These are phyloP conservation scores for Eumaeus atala DNA, from an alignment of 1,140 invertebrate species.

Conservation along the genomic window DNA sequence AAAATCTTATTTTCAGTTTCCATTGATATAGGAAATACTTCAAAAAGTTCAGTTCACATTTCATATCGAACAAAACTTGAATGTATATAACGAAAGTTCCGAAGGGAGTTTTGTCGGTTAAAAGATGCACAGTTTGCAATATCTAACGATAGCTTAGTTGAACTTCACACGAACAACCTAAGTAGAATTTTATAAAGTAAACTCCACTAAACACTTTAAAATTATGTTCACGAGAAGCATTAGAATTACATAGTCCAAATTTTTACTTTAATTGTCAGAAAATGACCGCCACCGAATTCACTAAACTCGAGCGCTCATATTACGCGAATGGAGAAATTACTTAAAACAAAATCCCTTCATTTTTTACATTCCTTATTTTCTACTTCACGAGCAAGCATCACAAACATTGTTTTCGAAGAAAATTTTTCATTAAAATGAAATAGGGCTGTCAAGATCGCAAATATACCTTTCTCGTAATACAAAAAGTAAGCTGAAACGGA, in stretches of 20 bases:
- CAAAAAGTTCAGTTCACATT: too few relatives aligned
- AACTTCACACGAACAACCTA: too few relatives aligned
- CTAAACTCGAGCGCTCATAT: neutral
- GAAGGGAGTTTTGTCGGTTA: too few relatives aligned
- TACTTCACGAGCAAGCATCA: slow-evolving; percentile 46
- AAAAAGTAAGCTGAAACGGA: slow-evolving; percentile 5
- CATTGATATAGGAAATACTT: too few relatives aligned
- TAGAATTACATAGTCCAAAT: slow-evolving; percentile 14
- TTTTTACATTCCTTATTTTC: slow-evolving; percentile 59
- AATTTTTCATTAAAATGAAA: slow-evolving; percentile 46
- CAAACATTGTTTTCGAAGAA: slow-evolving; percentile 42
- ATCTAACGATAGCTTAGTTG: too few relatives aligned
- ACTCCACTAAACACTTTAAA: too few relatives aligned
- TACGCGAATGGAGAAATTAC: slow-evolving; percentile 23
- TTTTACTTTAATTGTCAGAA: neutral
- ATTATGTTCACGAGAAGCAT: too few relatives aligned
- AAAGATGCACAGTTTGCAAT: too few relatives aligned
- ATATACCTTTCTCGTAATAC: slow-evolving; percentile 15
- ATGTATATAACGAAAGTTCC: too few relatives aligned
- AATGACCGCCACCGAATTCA: neutral
- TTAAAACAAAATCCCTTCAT: slow-evolving; percentile 40
- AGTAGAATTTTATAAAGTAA: too few relatives aligned
- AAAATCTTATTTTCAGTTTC: too few relatives aligned
- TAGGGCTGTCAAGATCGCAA: slow-evolving; percentile 31
- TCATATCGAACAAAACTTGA: too few relatives aligned